Evolutionary conservation across 2,888 invertebrate genomes (phyloP), one percentile per base, ranked within the genome.

Genomic region (Spodoptera littoralis): DNA sequence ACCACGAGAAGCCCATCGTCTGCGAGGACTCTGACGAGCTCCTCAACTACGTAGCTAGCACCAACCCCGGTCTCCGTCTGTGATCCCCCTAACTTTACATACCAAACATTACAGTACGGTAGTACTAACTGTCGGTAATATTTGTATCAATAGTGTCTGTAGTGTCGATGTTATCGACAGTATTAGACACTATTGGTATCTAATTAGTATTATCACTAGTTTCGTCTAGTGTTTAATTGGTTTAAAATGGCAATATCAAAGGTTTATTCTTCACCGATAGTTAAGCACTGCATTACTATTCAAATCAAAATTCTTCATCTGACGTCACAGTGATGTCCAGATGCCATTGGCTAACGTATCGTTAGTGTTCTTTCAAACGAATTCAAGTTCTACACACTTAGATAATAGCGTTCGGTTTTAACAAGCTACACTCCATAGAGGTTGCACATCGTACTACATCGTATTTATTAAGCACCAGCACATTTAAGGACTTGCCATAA

Each of bases 1-100:
- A 98, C 91, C 98, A 98, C 92, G 98, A 98, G 92, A 98, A 98
- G 88, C 98, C 98, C 2, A 96, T 98, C 88, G 96, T 98, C 79
- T 98, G 98, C 90, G 98, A 98, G 88, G 98, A 98, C 91, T 97
- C 97, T 69, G 98, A 98, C 57, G 98, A 98, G 88, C 96, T 98
- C 70, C 95, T 98, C 84, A 97, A 96, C 90, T 98, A 98, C 90
- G 96, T 98, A 72, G 97, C 97, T 62, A 96, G 97, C 89, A 98
- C 97, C 86, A 98, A 98, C 95, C 97, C 97, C 76, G 97, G 97
- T 78, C 95, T 98, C 83, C 96, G 97, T 89, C 96, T 98, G 89
- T 98, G 96, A 96, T 90, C 68, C 63, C 47, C 56, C 63, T 66
- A 65, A 61, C 27, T 52, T 41, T 53, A 77, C 58, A 51, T 60